A percentile compares a stretch with the other conserved stretches of the same genome.
phyloP scores from a whole-genome alignment of 2,113 vertebrate genomes.

The Paramisgurnus dabryanus region DNA sequence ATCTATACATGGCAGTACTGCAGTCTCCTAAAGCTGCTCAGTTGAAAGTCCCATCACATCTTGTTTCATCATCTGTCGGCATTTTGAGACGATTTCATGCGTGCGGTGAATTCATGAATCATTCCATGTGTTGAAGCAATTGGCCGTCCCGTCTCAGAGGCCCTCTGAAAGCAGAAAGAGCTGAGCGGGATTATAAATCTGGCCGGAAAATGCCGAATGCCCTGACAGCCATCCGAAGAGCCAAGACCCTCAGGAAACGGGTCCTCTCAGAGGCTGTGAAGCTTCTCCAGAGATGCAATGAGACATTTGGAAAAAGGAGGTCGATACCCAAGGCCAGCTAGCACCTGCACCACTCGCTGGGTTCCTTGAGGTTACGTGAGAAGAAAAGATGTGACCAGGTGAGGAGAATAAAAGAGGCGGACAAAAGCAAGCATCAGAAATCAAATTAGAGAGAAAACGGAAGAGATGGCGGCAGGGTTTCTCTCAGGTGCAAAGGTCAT shows the following conservation, averaged over 20 bases:
- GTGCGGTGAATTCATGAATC: conserved; percentile 53
- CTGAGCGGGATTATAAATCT: conserved; percentile 57
- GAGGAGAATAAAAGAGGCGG: neutral
- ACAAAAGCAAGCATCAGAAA: neutral
- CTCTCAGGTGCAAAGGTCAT: conserved; percentile 48
- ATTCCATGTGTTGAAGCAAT: conserved; percentile 63
- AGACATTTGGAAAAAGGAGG: neutral
- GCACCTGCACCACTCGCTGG: conserved; percentile 53
- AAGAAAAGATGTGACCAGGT: conserved; percentile 16
- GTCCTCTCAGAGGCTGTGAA: conserved; percentile 29
- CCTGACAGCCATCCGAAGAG: conserved; percentile 40
- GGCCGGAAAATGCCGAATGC: conserved; percentile 45
- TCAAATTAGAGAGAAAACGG: neutral
- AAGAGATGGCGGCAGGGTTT: neutral
- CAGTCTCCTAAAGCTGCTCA: neutral
- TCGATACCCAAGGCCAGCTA: conserved; percentile 17
- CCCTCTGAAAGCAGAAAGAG: conserved; percentile 55
- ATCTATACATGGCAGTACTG: neutral
- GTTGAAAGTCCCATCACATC: conserved; percentile 21
- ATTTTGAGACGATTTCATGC: conserved; percentile 53
- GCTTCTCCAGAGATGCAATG: conserved; percentile 29
- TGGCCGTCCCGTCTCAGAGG: conserved; percentile 54
- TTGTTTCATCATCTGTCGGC: conserved; percentile 36
- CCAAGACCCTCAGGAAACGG: conserved; percentile 42
- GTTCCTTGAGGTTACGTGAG: neutral